phyloP scores from a whole-genome alignment of 2,888 invertebrate genomes.

The Drepanosiphum platanoidis region DNA sequence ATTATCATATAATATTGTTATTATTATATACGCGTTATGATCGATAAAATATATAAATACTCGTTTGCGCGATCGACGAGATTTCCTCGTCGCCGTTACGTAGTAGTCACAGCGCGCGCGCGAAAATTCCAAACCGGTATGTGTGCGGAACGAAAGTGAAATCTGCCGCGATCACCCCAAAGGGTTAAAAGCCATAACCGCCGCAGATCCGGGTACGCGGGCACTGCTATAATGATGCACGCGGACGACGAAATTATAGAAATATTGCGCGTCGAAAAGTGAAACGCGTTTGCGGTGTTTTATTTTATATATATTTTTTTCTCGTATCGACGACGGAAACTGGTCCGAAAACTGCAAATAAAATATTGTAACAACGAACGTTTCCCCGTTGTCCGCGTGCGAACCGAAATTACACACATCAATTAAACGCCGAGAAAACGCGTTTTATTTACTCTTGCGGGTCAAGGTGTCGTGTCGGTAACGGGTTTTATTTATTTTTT shows the following conservation, averaged over 20 bases:
- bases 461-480: constrained; percentile 32
- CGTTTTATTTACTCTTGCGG: neutral
- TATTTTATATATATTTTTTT: neutral
- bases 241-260: neutral
- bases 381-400: neutral
- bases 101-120: neutral
- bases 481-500: constrained; percentile 36
- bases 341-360: neutral
- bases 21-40: neutral
- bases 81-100: neutral
- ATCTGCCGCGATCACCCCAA: neutral
- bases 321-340: neutral
- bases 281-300: neutral
- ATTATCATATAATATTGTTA: neutral
- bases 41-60: too few species aligned
- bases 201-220: neutral
- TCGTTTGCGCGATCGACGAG: neutral
- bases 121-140: neutral
- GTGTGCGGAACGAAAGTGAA: constrained; percentile 1
- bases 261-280: neutral
- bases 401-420: neutral
- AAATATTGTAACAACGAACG: neutral
- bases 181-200: neutral
- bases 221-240: neutral
- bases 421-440: constrained; percentile 15